phyloP scores from a whole-genome alignment of 2,113 vertebrate species.

The Neogale vison region DNA sequence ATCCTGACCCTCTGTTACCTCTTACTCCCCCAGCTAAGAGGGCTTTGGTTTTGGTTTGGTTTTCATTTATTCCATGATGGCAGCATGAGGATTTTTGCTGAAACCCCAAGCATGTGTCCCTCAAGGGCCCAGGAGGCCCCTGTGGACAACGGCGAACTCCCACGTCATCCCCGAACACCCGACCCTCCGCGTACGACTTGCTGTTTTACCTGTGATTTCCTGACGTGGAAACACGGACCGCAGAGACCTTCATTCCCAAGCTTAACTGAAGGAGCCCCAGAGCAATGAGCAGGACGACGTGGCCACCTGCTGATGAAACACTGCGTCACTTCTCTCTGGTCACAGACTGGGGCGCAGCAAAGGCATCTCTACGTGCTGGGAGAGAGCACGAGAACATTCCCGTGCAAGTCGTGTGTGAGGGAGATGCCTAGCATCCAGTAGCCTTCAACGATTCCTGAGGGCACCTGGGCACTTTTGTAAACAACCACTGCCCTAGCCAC shows the following conservation, averaged over 20 bases:
- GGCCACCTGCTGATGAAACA: conserved; percentile 75
- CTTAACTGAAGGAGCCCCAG: not conserved
- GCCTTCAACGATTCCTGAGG: not conserved
- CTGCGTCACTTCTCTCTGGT: not conserved
- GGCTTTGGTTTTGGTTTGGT: not conserved
- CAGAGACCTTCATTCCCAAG: not conserved
- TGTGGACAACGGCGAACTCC: not conserved
- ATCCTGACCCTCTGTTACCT: not conserved
- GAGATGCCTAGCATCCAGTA: not conserved
- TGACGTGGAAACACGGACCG: not conserved
- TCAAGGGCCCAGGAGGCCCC: not conserved
- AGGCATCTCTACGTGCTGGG: not conserved
- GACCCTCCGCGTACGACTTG: not conserved
- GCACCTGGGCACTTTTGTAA: not conserved
- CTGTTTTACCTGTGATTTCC: not conserved
- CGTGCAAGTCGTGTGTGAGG: not conserved
- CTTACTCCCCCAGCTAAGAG: not conserved
- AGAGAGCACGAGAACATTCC: accelerated
- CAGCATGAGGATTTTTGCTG: not conserved
- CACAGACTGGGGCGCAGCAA: not conserved
- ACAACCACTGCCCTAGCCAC: not conserved
- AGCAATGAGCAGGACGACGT: conserved; percentile 18
- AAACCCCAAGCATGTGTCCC: not conserved
- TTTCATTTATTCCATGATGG: conserved; percentile 12
- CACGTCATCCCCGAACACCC: not conserved